These are phyloP conservation scores for Ochropleura plecta DNA, from an alignment of 2,888 invertebrate species.

Conservation along the genomic window DNA sequence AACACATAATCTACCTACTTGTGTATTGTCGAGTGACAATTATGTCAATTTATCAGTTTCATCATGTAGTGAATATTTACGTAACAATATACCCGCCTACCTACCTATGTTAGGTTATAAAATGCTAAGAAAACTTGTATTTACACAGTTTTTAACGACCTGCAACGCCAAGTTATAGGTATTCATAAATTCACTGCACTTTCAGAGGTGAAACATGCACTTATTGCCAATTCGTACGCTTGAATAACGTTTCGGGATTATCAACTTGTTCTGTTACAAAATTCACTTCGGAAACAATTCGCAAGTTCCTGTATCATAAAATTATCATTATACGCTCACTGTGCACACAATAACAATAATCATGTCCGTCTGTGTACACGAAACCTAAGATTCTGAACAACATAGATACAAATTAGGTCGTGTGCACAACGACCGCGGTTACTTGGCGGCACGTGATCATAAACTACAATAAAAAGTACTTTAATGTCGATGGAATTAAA, in stretches of 20 bases:
- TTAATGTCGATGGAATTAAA: constrained; percentile 57
- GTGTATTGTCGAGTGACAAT: constrained; percentile 26
- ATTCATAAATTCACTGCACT: constrained; percentile 36
- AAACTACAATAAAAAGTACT: constrained; percentile 42
- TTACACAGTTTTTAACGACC: constrained; percentile 33
- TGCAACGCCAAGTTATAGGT: neutral
- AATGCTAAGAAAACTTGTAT: constrained; percentile 24
- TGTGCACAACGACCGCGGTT: constrained; percentile 48
- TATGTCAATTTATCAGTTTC: constrained; percentile 39
- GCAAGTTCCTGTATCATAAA: constrained; percentile 21
- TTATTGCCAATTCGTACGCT: constrained; percentile 15
- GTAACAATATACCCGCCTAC: constrained; percentile 14
- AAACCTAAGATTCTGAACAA: constrained; percentile 49
- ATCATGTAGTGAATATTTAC: constrained; percentile 40
- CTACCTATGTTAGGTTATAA: constrained; percentile 8
- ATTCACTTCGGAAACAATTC: constrained; percentile 24
- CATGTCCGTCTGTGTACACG: constrained; percentile 30
- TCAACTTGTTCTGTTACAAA: constrained; percentile 24
- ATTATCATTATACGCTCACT: constrained; percentile 25
- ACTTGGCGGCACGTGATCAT: constrained; percentile 52
- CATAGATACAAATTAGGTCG: constrained; percentile 61
- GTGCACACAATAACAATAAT: constrained; percentile 35
- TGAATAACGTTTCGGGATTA: constrained; percentile 29
- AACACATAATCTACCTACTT: constrained; percentile 16
- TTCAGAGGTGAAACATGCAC: constrained; percentile 15